Evolutionary conservation across 2,888 invertebrate species (phyloP).

Genomic region (Trissonchulus sp.): DNA sequence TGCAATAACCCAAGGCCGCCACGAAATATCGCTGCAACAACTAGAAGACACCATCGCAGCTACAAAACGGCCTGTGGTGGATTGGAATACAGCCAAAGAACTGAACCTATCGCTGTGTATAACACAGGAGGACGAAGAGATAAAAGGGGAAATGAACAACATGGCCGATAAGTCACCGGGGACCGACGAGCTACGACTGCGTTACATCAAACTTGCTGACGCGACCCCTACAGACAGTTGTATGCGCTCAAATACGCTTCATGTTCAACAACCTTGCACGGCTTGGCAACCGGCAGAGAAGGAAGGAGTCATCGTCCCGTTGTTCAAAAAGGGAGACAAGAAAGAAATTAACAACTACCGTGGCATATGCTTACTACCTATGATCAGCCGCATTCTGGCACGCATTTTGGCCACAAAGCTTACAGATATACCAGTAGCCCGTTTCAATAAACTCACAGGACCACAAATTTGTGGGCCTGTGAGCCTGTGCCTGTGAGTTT

Average conservation of each 20-base stretch:
- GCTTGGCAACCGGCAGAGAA: background rate
- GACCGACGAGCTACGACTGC: background rate
- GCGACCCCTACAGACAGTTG: background rate
- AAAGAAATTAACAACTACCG: background rate
- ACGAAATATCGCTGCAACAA: background rate
- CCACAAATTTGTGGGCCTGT: no score
- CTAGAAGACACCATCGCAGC: background rate
- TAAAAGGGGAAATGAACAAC: background rate
- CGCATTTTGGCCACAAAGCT: no score
- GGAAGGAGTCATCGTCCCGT: background rate
- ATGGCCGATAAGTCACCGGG: slow-evolving; percentile 19
- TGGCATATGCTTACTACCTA: no score
- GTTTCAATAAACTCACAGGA: no score
- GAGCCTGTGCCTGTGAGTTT: no score
- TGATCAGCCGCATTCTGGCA: no score
- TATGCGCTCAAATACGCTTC: slow-evolving; percentile 4
- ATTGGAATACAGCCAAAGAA: background rate
- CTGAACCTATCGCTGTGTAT: background rate
- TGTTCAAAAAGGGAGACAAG: background rate
- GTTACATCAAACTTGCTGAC: slow-evolving; percentile 1
- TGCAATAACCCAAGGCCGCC: background rate
- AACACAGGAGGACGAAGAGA: background rate
- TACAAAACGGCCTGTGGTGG: background rate
- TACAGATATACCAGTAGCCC: no score
- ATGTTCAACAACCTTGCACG: slow-evolving; percentile 5